phyloP scores from a whole-genome alignment of 1,140 invertebrate species.

The Ceratina calcarata region DNA sequence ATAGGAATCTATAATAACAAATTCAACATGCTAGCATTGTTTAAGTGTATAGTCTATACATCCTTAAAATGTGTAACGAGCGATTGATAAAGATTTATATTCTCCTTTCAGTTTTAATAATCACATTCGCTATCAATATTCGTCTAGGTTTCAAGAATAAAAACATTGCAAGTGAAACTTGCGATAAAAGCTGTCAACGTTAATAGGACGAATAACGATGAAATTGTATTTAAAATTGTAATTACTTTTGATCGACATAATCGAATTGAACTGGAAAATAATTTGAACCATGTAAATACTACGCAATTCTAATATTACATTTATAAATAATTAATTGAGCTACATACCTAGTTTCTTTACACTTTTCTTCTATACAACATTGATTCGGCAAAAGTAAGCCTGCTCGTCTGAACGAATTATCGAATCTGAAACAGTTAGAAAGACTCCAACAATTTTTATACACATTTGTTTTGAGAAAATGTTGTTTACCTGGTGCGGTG shows the following conservation, averaged over 20 bases:
- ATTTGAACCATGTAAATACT: too few species aligned
- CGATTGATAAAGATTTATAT: constrained; percentile 23
- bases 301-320: neutral
- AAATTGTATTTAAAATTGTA: constrained; percentile 35
- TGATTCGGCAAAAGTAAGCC: constrained; percentile 39
- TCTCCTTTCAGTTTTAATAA: constrained; percentile 2
- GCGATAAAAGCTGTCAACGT: constrained; percentile 15
- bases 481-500: constrained; percentile 51
- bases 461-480: neutral
- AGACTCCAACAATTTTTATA: constrained; percentile 36
- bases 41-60: too few species aligned
- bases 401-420: constrained; percentile 49
- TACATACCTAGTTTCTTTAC: constrained; percentile 47
- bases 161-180: constrained; percentile 15
- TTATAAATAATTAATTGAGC: constrained; percentile 1
- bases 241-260: neutral
- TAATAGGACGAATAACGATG: constrained; percentile 12
- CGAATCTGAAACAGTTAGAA: constrained; percentile 65
- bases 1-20: too few species aligned
- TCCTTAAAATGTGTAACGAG: constrained; percentile 24
- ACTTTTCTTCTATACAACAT: constrained; percentile 34
- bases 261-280: too few species aligned
- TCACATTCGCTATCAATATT: constrained; percentile 27
- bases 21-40: too few species aligned
- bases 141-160: constrained; percentile 10